Percentiles rank a stretch among this genome's conserved stretches.
phyloP scores from a whole-genome alignment of 2,888 invertebrate species.

The Blera fallax region DNA sequence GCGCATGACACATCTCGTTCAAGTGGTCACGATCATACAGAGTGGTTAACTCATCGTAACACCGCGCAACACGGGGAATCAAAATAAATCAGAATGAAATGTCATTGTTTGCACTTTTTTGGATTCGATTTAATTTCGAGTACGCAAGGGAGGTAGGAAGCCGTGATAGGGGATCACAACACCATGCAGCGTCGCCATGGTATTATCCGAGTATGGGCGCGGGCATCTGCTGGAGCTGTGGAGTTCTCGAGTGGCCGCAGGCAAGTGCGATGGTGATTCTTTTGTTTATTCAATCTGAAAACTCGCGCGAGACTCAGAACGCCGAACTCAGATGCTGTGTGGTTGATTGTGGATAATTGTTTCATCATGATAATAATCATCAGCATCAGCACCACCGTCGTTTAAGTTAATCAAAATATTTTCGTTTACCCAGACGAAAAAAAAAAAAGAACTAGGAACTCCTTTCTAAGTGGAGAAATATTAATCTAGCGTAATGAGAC shows the following conservation, averaged over 20 bases:
- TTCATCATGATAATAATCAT: slow-evolving; percentile 44
- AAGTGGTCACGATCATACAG: slow-evolving; percentile 50
- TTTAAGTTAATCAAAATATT: slow-evolving; percentile 54
- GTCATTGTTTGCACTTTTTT: slow-evolving; percentile 56
- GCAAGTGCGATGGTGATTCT: slow-evolving; percentile 26
- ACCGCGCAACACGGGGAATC: slow-evolving; percentile 29
- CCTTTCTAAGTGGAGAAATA: background rate
- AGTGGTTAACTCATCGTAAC: slow-evolving; percentile 3
- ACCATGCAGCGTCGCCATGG: slow-evolving; percentile 20
- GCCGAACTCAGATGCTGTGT: background rate
- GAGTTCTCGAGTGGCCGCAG: slow-evolving; percentile 14
- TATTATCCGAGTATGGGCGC: slow-evolving; percentile 29
- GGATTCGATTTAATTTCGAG: slow-evolving; percentile 16
- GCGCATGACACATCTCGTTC: slow-evolving; percentile 52
- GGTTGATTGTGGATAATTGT: slow-evolving; percentile 36
- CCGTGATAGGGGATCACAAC: background rate
- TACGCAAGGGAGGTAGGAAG: background rate
- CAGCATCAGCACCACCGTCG: slow-evolving; percentile 16
- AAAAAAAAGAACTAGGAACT: background rate
- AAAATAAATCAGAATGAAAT: slow-evolving; percentile 63
- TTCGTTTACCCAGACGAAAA: slow-evolving; percentile 12
- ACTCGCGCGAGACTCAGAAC: background rate
- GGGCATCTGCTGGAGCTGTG: background rate
- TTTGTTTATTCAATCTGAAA: slow-evolving; percentile 43
- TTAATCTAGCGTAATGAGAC: slow-evolving; percentile 9